Percentiles rank a stretch among this genome's conserved stretches.
phyloP scores from a whole-genome alignment of 2,113 vertebrate genomes.

The Sterna hirundo region DNA sequence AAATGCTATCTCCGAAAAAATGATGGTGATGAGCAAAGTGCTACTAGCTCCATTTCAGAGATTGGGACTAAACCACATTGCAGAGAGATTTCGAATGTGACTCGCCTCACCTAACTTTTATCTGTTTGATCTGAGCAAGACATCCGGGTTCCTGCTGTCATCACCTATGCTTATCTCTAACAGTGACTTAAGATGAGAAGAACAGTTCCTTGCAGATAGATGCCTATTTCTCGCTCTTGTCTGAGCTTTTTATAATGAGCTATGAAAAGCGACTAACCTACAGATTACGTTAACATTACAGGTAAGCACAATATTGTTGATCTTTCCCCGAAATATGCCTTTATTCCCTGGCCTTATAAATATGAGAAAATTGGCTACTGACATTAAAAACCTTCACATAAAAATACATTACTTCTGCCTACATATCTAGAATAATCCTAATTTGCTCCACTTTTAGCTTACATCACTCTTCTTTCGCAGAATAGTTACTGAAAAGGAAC shows the following conservation, averaged over 20 bases:
- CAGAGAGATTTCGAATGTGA: not conserved
- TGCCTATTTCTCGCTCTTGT: not conserved
- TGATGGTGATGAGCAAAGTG: not conserved
- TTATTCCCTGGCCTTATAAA: not conserved
- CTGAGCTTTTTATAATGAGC: not conserved
- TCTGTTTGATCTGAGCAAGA: not conserved
- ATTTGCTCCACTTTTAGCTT: not conserved
- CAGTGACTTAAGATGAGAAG: not conserved
- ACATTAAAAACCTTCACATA: not conserved
- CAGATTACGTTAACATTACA: not conserved
- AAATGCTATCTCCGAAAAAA: not conserved
- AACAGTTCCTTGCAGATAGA: not conserved
- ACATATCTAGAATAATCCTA: not conserved
- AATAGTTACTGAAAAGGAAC: not conserved
- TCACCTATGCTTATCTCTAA: not conserved
- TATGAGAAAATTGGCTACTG: not conserved
- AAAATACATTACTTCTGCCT: not conserved
- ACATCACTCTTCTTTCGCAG: not conserved
- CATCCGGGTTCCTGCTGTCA: not conserved
- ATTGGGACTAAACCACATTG: not conserved
- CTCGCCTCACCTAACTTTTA: not conserved
- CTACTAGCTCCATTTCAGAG: not conserved
- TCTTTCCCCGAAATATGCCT: not conserved
- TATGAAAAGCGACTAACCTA: not conserved
- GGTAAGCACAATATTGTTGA: not conserved